Base-by-base conservation (phyloP, 2,888 invertebrate genomes). In the Eugnorisma glareosa region DNA sequence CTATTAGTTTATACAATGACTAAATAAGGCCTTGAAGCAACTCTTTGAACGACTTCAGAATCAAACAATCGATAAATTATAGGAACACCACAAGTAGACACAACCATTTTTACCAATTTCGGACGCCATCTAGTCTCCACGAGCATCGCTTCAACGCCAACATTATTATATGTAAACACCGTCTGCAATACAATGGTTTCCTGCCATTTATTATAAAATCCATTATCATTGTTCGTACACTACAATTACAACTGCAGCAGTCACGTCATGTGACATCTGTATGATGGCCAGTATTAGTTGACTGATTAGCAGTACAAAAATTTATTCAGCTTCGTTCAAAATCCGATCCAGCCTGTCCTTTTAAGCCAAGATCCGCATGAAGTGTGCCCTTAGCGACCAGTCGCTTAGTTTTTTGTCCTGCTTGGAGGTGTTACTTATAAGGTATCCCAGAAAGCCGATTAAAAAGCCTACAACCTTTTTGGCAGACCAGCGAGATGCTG, bases 151-250 rank as follows among this genome's bases (percentile, higher is more conserved):
- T 54, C 51, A n/a, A n/a, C n/a, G 10, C 6, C 43, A 7, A 76
- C 67, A 45, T 63, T 48, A 54, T 73, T 57, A 73, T n/a, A 69
- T 66, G 35, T 69, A 59, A 68, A 63, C 63, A 68, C 13, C 21
- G 15, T 37, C 1, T 13, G 31, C 48, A n/a, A 73, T 43, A 79
- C 70, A 75, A 72, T 63, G 35, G 64, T 40, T 72, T 73, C 66
- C 75, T 75, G 72, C 37, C 35, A 75, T 75, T 68, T 76, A 82
- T 64, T 79, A 75, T 68, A 57, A 43, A 71, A 75, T 83, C 45
- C 24, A 63, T 57, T 66, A 51, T 69, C 81, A 84, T 75, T 80
- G 75, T 76, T 70, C 61, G 54, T 18, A 11, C 37, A 40, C 13
- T 74, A 67, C 69, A 68, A 66, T 72, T 66, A 82, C 77, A 66